Evolutionary conservation across 2,113 vertebrate species (phyloP).

Genomic region (Tonatia bakeri): DNA sequence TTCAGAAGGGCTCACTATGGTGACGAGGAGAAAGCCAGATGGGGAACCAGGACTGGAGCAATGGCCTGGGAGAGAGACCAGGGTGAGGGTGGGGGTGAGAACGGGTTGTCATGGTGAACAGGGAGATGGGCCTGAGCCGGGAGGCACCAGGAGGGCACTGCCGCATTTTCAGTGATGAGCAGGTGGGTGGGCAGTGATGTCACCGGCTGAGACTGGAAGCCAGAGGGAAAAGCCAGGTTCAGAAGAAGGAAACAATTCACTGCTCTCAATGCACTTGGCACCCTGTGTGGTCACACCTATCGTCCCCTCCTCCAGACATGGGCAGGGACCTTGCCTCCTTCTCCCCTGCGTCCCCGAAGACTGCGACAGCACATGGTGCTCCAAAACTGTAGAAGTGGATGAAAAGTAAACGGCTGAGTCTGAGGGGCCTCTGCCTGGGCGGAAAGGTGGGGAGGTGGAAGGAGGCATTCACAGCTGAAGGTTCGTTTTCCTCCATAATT

Average conservation of each 20-base stretch:
- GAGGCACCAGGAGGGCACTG: neutral
- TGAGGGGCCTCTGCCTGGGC: neutral
- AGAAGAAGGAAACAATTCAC: neutral
- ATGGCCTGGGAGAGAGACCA: neutral
- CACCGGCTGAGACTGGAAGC: neutral
- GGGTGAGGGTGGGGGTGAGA: neutral
- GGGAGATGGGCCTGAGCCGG: fast-evolving
- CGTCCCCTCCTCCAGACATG: neutral
- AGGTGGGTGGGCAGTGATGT: neutral
- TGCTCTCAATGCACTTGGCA: neutral
- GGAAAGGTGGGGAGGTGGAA: no score
- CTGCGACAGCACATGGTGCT: fast-evolving
- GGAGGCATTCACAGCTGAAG: neutral
- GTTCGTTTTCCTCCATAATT: neutral
- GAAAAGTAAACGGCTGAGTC: neutral
- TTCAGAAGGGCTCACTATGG: neutral
- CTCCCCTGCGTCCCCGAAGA: neutral
- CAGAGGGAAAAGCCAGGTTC: neutral
- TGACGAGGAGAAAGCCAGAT: neutral
- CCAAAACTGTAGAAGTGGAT: neutral
- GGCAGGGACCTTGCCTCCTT: neutral
- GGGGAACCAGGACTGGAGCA: neutral
- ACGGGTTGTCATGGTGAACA: fast-evolving
- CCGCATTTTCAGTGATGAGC: neutral
- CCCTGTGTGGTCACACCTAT: neutral